Percentiles rank a stretch among this genome's conserved stretches.
Conservation (phyloP, 2,888 invertebrate genomes). For the Agapostemon virescens region DNA sequence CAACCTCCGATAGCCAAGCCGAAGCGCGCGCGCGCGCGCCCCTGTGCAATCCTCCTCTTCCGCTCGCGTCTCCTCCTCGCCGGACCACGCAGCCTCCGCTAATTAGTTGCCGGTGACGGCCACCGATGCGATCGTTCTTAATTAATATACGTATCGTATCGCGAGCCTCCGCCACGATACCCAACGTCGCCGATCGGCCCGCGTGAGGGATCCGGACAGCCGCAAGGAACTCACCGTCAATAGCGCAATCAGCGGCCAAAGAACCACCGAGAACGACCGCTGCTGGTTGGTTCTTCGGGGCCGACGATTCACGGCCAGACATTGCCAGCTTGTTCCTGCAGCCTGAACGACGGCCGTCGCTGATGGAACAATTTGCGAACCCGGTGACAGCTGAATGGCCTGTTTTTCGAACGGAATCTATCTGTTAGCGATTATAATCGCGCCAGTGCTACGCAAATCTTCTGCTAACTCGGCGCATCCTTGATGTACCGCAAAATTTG, state of each 20-base stretch:
- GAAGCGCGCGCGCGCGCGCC: conserved; percentile 9
- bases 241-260: conserved; percentile 50
- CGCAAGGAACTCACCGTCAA: conserved; percentile 44
- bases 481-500: neutral
- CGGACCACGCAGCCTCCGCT: conserved; percentile 48
- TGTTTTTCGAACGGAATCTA: neutral
- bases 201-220: conserved; percentile 32
- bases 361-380: conserved; percentile 33
- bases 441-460: neutral
- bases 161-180: conserved; percentile 34
- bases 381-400: conserved; percentile 13
- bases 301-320: conserved; percentile 32
- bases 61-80: conserved; percentile 23
- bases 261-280: conserved; percentile 21
- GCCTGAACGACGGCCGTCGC: conserved; percentile 18
- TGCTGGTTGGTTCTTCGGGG: conserved; percentile 23
- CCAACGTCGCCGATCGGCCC: conserved; percentile 30
- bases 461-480: neutral
- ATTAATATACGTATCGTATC: conserved; percentile 70
- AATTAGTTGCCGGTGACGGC: conserved; percentile 64
- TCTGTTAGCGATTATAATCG: conserved; percentile 6
- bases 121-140: conserved; percentile 69
- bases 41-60: conserved; percentile 39
- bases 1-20: conserved; percentile 22
- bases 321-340: neutral